Conservation (phyloP, 1,140 invertebrate species). For the Brachionus asplanchnoidis region DNA sequence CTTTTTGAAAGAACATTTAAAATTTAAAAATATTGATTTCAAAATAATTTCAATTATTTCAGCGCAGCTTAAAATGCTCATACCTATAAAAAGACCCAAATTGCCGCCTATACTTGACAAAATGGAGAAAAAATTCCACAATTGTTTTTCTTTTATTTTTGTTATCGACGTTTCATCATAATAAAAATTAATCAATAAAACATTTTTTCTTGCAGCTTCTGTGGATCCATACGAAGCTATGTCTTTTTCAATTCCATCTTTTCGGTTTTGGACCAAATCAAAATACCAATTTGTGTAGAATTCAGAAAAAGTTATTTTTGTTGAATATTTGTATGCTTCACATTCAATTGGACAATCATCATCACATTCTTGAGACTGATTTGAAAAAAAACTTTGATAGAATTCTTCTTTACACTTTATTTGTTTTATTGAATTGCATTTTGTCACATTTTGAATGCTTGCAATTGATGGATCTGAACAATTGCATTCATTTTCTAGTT, state of each 20-base stretch:
- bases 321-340: neutral
- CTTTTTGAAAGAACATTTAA: too few relatives aligned
- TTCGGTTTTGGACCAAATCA: neutral
- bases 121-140: neutral
- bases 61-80: neutral
- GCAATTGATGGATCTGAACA: slow-evolving; percentile 34
- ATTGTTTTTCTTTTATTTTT: neutral
- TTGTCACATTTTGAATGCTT: neutral
- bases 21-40: neutral
- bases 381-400: slow-evolving; percentile 14
- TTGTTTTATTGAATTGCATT: neutral
- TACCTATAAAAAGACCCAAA: slow-evolving; percentile 24
- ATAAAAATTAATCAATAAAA: neutral
- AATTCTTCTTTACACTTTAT: neutral
- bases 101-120: slow-evolving; percentile 20
- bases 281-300: slow-evolving; percentile 11
- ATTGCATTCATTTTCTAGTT: neutral
- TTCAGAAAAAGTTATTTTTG: neutral
- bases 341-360: slow-evolving; percentile 2
- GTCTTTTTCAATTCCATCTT: neutral
- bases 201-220: neutral
- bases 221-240: neutral
- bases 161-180: neutral
- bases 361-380: neutral
- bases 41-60: slow-evolving; percentile 6